Evolutionary conservation across 2,888 invertebrate genomes (phyloP), one percentile per base, ranked within the genome.

Genomic region (Portevinia maculata): DNA sequence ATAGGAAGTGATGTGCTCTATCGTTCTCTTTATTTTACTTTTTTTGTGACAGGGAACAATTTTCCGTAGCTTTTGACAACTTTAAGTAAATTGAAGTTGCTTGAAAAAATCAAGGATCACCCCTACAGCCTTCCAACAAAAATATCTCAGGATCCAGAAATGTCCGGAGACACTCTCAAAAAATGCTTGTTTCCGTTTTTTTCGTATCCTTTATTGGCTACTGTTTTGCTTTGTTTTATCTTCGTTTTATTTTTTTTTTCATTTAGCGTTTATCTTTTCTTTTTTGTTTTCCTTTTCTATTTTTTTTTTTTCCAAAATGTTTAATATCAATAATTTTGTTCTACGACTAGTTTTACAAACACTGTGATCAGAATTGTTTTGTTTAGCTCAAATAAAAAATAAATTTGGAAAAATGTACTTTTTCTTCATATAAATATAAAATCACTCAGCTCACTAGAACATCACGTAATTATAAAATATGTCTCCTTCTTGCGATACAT

Each of bases 391-490:
- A 81, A 81, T 70, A 48, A 81, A 70, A 48, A 60, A 46, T 39
- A 50, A 76, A 65, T 79, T 69, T 60, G 46, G 65, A 65, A 81
- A 75, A 74, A 74, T 24, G 52, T 64, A 67, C 70, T 52, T 53
- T 65, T 65, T 74, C 46, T 41, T 57, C 57, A 64, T 70, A 75
- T 75, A 70, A 76, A 75, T 81, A 81, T 81, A 81, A 81, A 81
- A 81, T 81, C 76, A 81, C 81, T 81, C 81, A 75, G 81, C 81
- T 81, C 81, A 81, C 76, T 81, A 81, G 81, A 81, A 81, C 75
- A 81, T 81, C 76, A 81, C 76, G 75, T 81, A 81, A 81, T 19
- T 81, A 75, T 81, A 76, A 71, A 81, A 81, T 81, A 75, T 81
- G 70, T 81, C 64, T 76, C 53, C 62, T 64, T 39, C 41, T 69